Evolutionary conservation across 2,888 invertebrate species (phyloP), one percentile per base, ranked within the genome.

Genomic region (Ptychoptera contaminata): DNA sequence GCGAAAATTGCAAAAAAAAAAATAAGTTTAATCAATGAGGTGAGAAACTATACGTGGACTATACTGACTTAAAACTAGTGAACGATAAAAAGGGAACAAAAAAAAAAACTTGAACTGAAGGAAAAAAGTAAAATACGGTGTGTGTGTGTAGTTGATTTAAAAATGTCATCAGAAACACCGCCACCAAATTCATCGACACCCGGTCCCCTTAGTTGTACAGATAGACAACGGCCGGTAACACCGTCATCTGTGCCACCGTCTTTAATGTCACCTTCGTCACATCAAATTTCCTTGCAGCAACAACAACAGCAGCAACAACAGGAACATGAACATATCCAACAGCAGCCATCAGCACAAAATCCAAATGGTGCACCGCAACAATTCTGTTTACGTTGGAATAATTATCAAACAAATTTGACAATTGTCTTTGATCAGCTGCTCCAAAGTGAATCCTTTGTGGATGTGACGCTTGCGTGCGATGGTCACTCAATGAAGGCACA

Each of bases 331-430:
- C 38, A 36, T 35, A 43, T 32, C 38, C 47, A 35, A 42, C 23
- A 23, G 23, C 46, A 57, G 12, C 32, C 38, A 43, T 36, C 42
- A 41, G 8, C 16, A 31, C 31, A 8, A 23, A 44, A 16, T 39
- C 42, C 40, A 30, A 49, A 34, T 30, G 36, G 48, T 35, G 8
- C 51, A 56, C 79, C 81, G 59, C 87, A 87, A 71, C 87, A 88
- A 64, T 90, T 88, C 68, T 90, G 88, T 66, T 71, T 90, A 58
- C 76, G 88, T 51, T 91, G 91, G 91, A 91, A 91, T 73, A 90
- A 91, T 67, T 91, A 90, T 67, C 88, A 88, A 66, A 79, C 79
- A 56, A 91, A 91, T 64, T 67, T 91, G 57, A 83, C 88, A 55
- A 85, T 79, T 70, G 64, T 65, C 42, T 65, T 91, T 72, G 88